Percentiles rank a stretch among this genome's conserved stretches.
These are phyloP conservation scores for Apistogramma diplotaenia DNA, from an alignment of 2,113 vertebrate genomes.

Conservation along the genomic window DNA sequence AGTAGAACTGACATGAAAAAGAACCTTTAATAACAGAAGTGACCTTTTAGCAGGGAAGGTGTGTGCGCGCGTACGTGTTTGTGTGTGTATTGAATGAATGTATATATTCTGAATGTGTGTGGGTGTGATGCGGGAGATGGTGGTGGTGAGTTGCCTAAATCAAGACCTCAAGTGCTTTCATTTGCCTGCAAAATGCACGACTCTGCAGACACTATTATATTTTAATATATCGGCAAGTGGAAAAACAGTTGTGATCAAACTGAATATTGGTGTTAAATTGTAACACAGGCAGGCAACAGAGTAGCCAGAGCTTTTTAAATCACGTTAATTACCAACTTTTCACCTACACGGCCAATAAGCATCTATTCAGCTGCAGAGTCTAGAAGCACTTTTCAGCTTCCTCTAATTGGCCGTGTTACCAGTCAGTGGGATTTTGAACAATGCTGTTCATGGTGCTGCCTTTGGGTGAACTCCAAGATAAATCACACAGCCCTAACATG, in stretches of 20 bases:
- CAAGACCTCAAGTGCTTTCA: background rate
- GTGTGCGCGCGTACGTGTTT: background rate
- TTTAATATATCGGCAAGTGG: background rate
- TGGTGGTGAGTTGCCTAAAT: background rate
- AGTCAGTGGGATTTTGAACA: background rate
- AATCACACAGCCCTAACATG: background rate
- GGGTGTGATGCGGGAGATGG: background rate
- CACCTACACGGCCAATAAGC: too few relatives aligned
- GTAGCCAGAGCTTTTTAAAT: background rate
- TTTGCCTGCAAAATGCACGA: background rate
- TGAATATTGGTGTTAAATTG: background rate
- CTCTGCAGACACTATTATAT: background rate
- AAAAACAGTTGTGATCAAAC: background rate
- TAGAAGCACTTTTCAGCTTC: background rate
- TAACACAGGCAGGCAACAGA: background rate
- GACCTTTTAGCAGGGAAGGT: conserved; percentile 30
- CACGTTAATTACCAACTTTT: background rate
- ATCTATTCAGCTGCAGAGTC: too few relatives aligned
- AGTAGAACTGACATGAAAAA: conserved; percentile 30
- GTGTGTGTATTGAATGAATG: background rate
- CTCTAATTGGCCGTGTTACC: background rate
- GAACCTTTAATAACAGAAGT: conserved; percentile 50
- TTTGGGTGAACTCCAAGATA: background rate
- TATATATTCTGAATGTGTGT: too few relatives aligned
- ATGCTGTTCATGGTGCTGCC: background rate